Evolutionary conservation across 2,797 vertebrate genomes (phyloP).

Genomic region (Ctenopoma multispine): DNA sequence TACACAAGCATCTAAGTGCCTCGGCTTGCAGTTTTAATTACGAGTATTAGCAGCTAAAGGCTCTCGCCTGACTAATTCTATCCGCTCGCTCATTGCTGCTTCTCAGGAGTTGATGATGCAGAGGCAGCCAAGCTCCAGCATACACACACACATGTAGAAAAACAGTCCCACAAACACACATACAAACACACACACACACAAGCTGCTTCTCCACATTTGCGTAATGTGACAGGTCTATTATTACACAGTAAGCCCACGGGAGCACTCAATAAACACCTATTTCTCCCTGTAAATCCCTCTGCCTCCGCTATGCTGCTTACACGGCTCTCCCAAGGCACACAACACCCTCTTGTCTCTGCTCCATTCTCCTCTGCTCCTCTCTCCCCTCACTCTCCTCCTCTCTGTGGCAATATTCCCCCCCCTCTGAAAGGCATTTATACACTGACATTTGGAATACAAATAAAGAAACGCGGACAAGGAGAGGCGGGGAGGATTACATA

Average conservation of each 20-base stretch:
- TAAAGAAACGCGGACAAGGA: constrained; percentile 84
- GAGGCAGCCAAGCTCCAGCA: constrained; percentile 66
- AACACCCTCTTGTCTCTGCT: constrained; percentile 76
- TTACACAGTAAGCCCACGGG: constrained; percentile 88
- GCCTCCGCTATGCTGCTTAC: constrained; percentile 81
- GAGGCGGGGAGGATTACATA: constrained; percentile 82
- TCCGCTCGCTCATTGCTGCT: constrained; percentile 75
- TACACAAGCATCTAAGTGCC: constrained; percentile 86
- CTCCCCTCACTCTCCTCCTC: constrained; percentile 56
- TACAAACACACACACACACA: constrained; percentile 68
- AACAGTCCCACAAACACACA: constrained; percentile 67
- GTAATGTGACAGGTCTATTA: constrained; percentile 91
- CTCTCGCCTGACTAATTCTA: constrained; percentile 88
- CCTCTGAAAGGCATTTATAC: constrained; percentile 80
- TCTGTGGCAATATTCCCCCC: constrained; percentile 74
- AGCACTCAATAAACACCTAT: constrained; percentile 90
- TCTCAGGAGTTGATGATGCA: constrained; percentile 76
- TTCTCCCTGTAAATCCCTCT: constrained; percentile 87
- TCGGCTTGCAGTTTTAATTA: constrained; percentile 88
- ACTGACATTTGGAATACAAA: constrained; percentile 90
- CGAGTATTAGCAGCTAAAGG: constrained; percentile 87
- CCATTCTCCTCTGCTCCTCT: constrained; percentile 48
- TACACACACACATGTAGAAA: constrained; percentile 30
- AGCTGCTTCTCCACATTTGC: constrained; percentile 87
- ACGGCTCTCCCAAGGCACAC: constrained; percentile 85